A percentile compares a stretch with the other conserved stretches of the same genome.
These are phyloP conservation scores for Ianthella basta DNA, from an alignment of 37 sponge, comb jelly and placozoan genomes.

Conservation along the genomic window DNA sequence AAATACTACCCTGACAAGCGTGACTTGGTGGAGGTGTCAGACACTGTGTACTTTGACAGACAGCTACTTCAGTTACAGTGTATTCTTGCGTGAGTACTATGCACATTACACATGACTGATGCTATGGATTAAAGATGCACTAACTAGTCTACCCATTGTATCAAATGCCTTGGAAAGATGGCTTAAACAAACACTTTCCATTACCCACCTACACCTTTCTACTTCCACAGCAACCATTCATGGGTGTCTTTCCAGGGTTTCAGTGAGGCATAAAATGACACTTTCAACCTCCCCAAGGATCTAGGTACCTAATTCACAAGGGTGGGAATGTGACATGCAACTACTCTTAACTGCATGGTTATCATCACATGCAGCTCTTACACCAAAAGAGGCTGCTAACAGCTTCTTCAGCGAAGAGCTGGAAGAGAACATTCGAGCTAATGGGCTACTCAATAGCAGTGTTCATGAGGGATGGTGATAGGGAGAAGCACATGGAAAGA, in stretches of 20 bases:
- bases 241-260: slow-evolving; percentile 60
- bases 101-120: no score
- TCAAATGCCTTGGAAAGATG: no score
- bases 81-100: no score
- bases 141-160: no score
- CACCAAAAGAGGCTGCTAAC: slow-evolving; percentile 7
- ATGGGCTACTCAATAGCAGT: neutral
- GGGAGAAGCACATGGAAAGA: slow-evolving; percentile 27
- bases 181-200: no score
- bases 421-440: slow-evolving; percentile 30
- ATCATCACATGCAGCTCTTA: slow-evolving; percentile 24
- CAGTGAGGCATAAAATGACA: slow-evolving; percentile 38
- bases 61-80: no score
- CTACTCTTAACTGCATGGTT: no score
- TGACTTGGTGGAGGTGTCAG: no score
- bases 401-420: slow-evolving; percentile 42
- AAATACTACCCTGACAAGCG: neutral
- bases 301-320: neutral
- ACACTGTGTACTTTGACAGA: no score
- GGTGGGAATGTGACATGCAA: no score
- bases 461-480: slow-evolving; percentile 28
- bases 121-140: no score
- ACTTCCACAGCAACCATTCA: slow-evolving; percentile 19
- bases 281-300: slow-evolving; percentile 22
- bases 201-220: no score